A percentile compares a stretch with the other conserved stretches of the same genome.
phyloP scores from a whole-genome alignment of 2,888 invertebrate genomes.

The Entomobrya proxima region DNA sequence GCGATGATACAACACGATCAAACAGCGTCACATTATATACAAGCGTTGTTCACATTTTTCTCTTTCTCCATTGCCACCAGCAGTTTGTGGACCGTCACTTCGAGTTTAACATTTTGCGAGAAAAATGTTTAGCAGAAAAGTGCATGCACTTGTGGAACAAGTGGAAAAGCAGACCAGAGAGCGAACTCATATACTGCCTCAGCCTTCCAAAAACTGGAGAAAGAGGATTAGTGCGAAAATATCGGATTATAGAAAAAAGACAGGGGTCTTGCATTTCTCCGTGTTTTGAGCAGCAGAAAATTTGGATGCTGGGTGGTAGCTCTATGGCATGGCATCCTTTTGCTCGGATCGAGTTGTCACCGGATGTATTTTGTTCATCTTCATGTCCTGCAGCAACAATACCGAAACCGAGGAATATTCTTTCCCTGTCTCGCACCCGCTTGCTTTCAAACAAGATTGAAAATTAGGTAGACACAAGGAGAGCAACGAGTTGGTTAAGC shows the following conservation, averaged over 20 bases:
- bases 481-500: background rate
- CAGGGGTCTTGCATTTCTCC: background rate
- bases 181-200: background rate
- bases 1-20: too few species aligned
- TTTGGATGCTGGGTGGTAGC: too few species aligned
- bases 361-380: background rate
- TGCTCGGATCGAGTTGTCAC: background rate
- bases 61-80: too few species aligned
- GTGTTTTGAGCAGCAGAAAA: background rate
- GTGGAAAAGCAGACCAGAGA: background rate
- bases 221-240: constrained; percentile 1
- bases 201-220: too few species aligned
- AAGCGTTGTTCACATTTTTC: too few species aligned
- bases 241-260: constrained; percentile 9
- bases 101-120: too few species aligned
- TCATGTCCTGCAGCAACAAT: constrained; percentile 1
- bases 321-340: too few species aligned
- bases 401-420: background rate
- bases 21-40: too few species aligned
- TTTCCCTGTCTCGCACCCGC: too few species aligned
- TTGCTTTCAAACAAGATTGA: constrained; percentile 15
- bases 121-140: too few species aligned
- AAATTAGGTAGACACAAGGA: background rate
- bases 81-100: too few species aligned
- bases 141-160: background rate